Base-by-base conservation (phyloP, 2,797 vertebrate species). In the Morus bassanus region DNA sequence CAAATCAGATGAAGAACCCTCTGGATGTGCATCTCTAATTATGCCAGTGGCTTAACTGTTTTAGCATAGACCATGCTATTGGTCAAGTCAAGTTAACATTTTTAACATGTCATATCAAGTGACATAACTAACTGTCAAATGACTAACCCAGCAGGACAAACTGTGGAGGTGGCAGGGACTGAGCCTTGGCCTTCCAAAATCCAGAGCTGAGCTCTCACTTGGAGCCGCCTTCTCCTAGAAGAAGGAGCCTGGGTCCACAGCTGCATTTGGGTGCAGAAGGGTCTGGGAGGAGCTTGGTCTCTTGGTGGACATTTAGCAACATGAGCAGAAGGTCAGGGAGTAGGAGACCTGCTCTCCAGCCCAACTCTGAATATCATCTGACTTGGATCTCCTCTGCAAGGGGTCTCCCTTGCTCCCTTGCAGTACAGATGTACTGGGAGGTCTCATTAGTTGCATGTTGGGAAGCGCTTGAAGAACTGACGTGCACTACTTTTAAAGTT, bases 371-470 rank as follows among this genome's bases (percentile, higher is more conserved):
- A 41, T 46, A n/a, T 5, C 46, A 50, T 41, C 65, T 31, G 27
- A 67, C 39, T 61, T 16, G 18, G 17, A 84, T 31, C 13, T 21
- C 4, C 43, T 70, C 69, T 92, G 57, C n/a, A 69, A 59, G 31
- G 60, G 61, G 28, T 89, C 64, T 88, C 33, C 43, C 17, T 45
- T 22, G 7, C 39, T 65, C 24, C 43, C 48, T 57, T 3, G 1
- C n/a, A 59, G 51, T 50, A 74, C n/a, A 48, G 28, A 17, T 27
- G 16, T 53, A 57, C 17, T 70, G 70, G 83, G 76, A 93, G 82
- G 82, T 96, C 87, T 96, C 94, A 94, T 94, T 96, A 97, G 79
- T 9, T 69, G 45, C 76, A 82, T 31, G 53, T 10, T 85, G 86
- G 28, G 70, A 94, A 79, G 60, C 1, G 2, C 70, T 70, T 37